Evolutionary conservation across 2,888 invertebrate genomes (phyloP), one percentile per base, ranked within the genome.

Genomic region (Amphiduros pacificus): DNA sequence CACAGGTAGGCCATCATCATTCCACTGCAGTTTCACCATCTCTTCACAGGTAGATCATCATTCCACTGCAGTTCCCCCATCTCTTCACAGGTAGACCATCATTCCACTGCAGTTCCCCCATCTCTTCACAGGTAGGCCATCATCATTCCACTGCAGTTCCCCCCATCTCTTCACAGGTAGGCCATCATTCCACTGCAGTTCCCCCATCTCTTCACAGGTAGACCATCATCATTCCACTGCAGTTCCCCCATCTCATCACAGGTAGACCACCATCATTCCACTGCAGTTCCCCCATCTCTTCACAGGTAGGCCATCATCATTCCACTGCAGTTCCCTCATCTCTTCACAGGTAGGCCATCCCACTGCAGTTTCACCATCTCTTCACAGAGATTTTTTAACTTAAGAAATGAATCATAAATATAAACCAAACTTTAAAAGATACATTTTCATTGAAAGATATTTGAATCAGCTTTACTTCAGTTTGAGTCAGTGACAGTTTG

Each of bases 71-170:
- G 60, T 87, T 85, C 72, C 87, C 87, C 4, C 86, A 87, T 64
- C 78, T 87, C 17, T 87, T 86, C 74, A 73, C 78, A 64, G 83
- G 83, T 80, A 56, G 6, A 81, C 85, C 6, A 76, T 87, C 36
- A 81, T 86, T 72, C 87, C 87, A 0, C 71, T 83, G 41, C 79
- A 80, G 60, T 87, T 85, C 72, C 87, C 87, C 4, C 86, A 87
- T 64, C 78, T 87, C 17, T 87, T 86, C 74, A 73, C 78, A 64
- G 83, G 83, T 80, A 55, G 6, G 5, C 40, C 2, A 2, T 6
- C 36, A n/a, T n/a, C n/a, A n/a, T n/a, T n/a, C n/a, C n/a, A n/a
- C n/a, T n/a, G n/a, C n/a, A n/a, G n/a, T n/a, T n/a, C n/a, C n/a
- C n/a, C n/a, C n/a, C n/a, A n/a, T n/a, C n/a, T n/a, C n/a, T n/a